A percentile compares a stretch with the other conserved stretches of the same genome.
These are phyloP conservation scores for Propithecus coquereli DNA, from an alignment of 2,113 vertebrate species.

Conservation along the genomic window DNA sequence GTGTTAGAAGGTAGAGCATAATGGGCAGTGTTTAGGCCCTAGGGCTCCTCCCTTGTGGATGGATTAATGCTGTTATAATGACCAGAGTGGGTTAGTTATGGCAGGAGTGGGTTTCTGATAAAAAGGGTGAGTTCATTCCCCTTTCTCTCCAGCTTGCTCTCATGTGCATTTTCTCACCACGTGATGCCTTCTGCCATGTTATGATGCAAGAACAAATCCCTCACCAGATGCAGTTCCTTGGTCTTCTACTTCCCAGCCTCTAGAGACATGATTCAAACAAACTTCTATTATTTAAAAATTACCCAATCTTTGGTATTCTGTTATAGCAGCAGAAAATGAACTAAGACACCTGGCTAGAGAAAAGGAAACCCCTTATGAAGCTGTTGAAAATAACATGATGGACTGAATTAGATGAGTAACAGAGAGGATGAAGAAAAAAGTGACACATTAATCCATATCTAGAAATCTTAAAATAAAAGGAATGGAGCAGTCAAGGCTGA, in stretches of 20 bases:
- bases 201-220: not conserved
- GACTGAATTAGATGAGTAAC: not conserved
- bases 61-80: not conserved
- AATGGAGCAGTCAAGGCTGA: not conserved
- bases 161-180: not conserved
- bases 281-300: not conserved
- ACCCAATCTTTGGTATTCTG: not conserved
- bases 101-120: not conserved
- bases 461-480: not conserved
- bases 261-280: not conserved
- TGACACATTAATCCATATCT: not conserved
- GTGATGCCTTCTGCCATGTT: not conserved
- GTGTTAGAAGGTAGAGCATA: not conserved
- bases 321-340: not conserved
- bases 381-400: not conserved
- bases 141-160: not conserved
- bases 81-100: not conserved
- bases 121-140: not conserved
- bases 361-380: not conserved
- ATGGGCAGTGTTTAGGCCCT: not conserved
- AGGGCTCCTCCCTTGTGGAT: not conserved
- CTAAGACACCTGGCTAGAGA: not conserved
- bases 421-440: not conserved
- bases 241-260: not conserved
- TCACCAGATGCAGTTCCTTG: not conserved